These are phyloP conservation scores for Bombus huntii DNA, from an alignment of 1,140 invertebrate genomes.

Conservation along the genomic window DNA sequence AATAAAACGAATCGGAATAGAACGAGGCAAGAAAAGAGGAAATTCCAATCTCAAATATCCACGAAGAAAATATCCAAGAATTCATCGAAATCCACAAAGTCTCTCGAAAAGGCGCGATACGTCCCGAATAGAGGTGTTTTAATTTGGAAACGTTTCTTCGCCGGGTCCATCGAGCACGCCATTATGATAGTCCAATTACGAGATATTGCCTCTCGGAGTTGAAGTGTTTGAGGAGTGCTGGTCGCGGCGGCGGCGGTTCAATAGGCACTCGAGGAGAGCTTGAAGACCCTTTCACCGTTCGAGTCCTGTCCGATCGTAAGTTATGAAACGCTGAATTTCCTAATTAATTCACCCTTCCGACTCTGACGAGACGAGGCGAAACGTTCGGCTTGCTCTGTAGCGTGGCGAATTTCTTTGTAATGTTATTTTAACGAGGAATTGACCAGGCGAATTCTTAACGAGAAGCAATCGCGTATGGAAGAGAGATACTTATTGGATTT, in stretches of 20 bases:
- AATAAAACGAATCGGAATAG: not conserved
- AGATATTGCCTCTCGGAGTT: constrained; percentile 44
- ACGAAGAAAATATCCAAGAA: not conserved
- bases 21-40: not conserved
- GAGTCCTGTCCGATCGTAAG: constrained; percentile 48
- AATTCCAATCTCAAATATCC: not conserved
- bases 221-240: constrained; percentile 45
- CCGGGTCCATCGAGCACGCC: constrained; percentile 27
- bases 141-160: constrained; percentile 35
- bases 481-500: constrained; percentile 5
- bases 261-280: constrained; percentile 37
- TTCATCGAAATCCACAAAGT: not conserved
- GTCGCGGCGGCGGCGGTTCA: constrained; percentile 20
- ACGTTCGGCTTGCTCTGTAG: not conserved
- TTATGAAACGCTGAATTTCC: constrained; percentile 52
- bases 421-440: too few species aligned
- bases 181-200: constrained; percentile 61
- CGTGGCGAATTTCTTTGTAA: not conserved
- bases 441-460: not conserved
- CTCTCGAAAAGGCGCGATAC: not conserved
- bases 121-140: constrained; percentile 24
- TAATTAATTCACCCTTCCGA: constrained; percentile 45
- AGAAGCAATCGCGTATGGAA: not conserved
- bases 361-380: not conserved
- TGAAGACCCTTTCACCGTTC: constrained; percentile 46